Percentiles rank a stretch among this genome's conserved stretches.
Evolutionary conservation across 2,888 invertebrate genomes (phyloP).

Genomic region (Sussaba pulchella): DNA sequence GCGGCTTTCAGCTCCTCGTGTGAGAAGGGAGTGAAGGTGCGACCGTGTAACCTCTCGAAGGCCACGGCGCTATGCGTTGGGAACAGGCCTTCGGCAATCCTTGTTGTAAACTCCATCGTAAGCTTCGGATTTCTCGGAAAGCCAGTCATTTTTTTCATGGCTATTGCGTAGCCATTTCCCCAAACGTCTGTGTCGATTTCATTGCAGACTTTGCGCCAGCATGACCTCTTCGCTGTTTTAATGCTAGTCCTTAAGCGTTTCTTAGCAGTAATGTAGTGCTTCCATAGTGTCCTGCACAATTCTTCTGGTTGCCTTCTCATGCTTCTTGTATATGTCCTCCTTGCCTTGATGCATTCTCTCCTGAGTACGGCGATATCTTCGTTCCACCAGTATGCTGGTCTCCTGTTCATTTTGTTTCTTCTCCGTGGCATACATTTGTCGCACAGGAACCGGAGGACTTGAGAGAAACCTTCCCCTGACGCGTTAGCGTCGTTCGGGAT

Average conservation of each 20-base stretch:
- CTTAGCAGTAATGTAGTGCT: neutral
- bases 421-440: neutral
- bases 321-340: neutral
- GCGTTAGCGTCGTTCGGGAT: neutral
- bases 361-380: constrained; percentile 2
- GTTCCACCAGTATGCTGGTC: constrained; percentile 7
- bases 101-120: neutral
- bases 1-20: neutral
- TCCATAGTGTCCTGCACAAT: neutral
- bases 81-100: neutral
- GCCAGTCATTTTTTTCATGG: neutral
- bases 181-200: constrained; percentile 8
- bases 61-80: neutral
- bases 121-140: neutral
- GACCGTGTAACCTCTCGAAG: neutral
- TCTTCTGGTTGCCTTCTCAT: neutral
- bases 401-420: neutral
- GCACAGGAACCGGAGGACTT: neutral
- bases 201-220: neutral
- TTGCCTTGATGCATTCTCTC: neutral
- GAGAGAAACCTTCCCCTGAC: neutral
- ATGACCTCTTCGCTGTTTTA: neutral
- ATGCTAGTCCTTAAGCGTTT: neutral
- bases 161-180: constrained; percentile 14
- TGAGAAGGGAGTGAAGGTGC: neutral